A percentile compares a stretch with the other conserved stretches of the same genome.
Conservation (phyloP, 2,113 vertebrate species). For the Rousettus leschenaultii region DNA sequence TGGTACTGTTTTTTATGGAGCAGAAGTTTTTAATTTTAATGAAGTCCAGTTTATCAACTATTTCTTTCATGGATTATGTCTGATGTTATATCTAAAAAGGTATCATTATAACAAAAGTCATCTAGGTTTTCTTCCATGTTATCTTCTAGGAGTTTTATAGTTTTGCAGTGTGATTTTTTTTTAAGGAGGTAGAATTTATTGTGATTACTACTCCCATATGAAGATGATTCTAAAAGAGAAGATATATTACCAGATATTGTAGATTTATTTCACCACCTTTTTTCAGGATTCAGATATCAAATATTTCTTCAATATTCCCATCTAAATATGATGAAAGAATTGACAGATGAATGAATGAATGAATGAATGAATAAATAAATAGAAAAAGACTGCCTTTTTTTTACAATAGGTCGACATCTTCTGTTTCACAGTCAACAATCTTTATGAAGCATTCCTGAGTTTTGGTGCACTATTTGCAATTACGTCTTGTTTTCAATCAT, state of each 20-base stretch:
- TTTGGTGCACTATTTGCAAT: background rate
- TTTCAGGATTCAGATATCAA: background rate
- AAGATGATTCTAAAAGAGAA: background rate
- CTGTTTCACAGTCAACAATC: background rate
- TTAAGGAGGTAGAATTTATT: background rate
- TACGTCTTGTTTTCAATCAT: background rate
- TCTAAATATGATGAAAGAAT: background rate
- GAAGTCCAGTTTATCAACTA: background rate
- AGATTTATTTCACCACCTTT: background rate
- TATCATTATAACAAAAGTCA: background rate
- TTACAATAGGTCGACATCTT: background rate
- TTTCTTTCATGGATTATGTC: background rate
- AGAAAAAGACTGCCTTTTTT: background rate
- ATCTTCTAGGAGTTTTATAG: background rate
- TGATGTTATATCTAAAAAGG: background rate
- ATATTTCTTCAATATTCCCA: background rate
- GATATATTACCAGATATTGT: background rate
- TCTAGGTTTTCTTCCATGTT: background rate
- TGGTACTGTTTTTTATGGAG: background rate
- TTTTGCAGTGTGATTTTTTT: background rate
- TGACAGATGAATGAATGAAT: background rate
- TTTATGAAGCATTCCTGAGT: background rate
- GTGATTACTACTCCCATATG: background rate
- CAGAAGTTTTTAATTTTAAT: background rate
- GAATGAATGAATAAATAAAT: background rate